phyloP scores from a whole-genome alignment of 35 echinoderm and acorn worm species.

The Apostichopus parvimensis region DNA sequence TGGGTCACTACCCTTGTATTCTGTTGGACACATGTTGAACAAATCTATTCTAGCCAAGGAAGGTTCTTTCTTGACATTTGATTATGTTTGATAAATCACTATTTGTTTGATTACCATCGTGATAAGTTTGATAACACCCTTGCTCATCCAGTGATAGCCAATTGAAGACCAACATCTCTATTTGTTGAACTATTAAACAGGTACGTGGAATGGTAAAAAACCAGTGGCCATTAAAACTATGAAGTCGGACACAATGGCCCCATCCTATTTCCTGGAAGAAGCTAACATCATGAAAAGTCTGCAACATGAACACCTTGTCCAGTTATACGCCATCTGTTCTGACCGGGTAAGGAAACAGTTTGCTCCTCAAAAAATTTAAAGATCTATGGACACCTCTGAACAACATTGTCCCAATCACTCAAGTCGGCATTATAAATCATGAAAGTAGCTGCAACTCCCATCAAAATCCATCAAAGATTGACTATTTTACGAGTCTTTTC shows the following conservation, averaged over 20 bases:
- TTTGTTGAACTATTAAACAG: conserved; percentile 39
- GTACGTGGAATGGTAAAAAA: conserved; percentile 83
- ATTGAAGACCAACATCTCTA: no score
- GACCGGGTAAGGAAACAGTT: conserved; percentile 69
- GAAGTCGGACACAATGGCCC: conserved; percentile 85
- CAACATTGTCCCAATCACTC: no score
- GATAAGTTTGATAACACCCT: not conserved
- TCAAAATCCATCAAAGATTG: no score
- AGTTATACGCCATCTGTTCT: conserved; percentile 93
- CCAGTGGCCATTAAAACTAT: conserved; percentile 92
- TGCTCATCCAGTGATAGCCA: no score
- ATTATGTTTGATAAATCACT: not conserved
- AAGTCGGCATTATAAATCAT: no score
- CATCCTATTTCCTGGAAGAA: conserved; percentile 84
- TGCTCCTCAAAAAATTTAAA: no score
- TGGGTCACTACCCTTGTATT: no score
- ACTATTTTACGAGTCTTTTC: no score
- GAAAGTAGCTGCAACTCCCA: no score
- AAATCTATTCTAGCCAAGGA: no score
- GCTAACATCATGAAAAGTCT: conserved; percentile 98
- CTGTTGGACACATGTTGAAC: no score
- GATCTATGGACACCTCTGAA: no score
- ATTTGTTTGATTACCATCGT: not conserved
- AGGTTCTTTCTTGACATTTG: not conserved
- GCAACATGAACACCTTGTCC: conserved; percentile 80